Conservation (phyloP, 2,888 invertebrate species). For the Azorinus chamasolen region DNA sequence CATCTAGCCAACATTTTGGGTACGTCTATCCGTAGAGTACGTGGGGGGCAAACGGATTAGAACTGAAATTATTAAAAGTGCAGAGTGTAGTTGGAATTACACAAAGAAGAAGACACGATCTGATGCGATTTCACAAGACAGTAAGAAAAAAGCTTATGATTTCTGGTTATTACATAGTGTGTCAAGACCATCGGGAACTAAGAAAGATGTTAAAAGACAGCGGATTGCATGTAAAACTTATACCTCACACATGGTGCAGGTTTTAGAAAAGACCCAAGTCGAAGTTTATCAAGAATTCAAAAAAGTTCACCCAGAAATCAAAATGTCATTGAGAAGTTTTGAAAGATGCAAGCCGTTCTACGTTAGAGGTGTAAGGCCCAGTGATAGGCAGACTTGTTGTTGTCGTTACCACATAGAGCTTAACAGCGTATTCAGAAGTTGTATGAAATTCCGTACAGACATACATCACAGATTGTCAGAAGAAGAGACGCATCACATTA, state of each 20-base stretch:
- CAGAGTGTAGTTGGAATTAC: too few species aligned
- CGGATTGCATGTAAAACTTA: background rate
- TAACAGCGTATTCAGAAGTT: background rate
- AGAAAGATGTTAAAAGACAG: slow-evolving; percentile 14
- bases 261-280: background rate
- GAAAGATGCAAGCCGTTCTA: background rate
- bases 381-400: background rate
- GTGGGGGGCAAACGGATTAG: background rate
- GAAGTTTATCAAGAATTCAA: slow-evolving; percentile 5
- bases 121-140: background rate
- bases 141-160: slow-evolving; percentile 1
- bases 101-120: background rate
- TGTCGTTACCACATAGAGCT: background rate
- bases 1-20: background rate
- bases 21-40: background rate
- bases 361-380: background rate
- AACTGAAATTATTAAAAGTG: background rate
- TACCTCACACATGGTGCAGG: slow-evolving; percentile 4
- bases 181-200: slow-evolving; percentile 7
- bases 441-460: background rate
- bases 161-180: background rate
- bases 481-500: too few species aligned
- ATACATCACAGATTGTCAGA: background rate
- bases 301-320: background rate
- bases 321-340: slow-evolving; percentile 2